Base-by-base conservation (phyloP, 1,140 invertebrate genomes). In the Chionoecetes opilio region DNA sequence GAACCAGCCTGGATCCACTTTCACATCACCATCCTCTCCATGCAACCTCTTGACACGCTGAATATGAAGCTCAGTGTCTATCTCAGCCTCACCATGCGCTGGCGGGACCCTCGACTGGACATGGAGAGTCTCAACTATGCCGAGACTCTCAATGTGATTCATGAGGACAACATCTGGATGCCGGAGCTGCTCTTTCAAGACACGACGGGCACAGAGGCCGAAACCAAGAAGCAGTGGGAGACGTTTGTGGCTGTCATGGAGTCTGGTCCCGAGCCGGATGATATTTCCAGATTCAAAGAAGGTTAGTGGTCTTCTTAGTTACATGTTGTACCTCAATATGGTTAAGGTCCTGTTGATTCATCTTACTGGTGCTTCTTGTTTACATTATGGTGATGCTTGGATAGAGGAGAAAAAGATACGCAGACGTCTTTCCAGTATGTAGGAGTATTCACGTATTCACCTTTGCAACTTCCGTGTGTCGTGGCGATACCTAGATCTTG, bases 51-150 rank as follows among this genome's bases (percentile, higher is more conserved):
- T 17, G 94, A 96, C 82, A 94, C 94, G n/a, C 46, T 90, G 5
- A 85, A 53, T 84, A 95, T 95, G 94, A 94, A 92, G 84, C 82
- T 93, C 46, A 95, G 46, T 82, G 14, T 96, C 26, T 91, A 94
- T 35, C 75, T 94, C 17, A 94, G 37, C 26, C 29, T 96, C 37
- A 95, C 53, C 1, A 75, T 96, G 26, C 41, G 82, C 35, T 96
- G 96, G 96, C 84, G 89, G 34, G 96, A 96, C 75, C 93, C 93
- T 17, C 53, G 96, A 26, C 85, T 96, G 9, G 84, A 92, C 75
- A 96, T 96, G 96, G 91, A 94, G 95, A 94, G 88, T 38, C 91
- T 96, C 8, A 96, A 96, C 94, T 96, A 92, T 82, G 95, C 93
- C 26, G 96, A 96, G 41, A 88, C 95, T 29, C 92, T 86, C 17